Evolutionary conservation across 2,888 invertebrate genomes (phyloP).

Genomic region (Ethmia dodecea): DNA sequence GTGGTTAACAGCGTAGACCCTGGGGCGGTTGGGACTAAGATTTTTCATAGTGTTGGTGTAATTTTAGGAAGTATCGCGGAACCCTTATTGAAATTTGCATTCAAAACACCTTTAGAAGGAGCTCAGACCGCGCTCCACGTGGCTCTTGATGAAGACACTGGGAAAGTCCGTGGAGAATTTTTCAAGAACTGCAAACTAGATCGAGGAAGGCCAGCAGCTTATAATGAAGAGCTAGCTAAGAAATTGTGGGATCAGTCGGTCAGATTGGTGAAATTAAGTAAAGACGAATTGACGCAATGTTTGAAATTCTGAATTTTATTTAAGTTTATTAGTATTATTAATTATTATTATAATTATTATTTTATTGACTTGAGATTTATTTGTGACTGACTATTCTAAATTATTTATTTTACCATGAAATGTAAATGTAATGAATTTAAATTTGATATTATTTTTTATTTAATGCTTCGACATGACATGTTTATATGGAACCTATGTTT

Average conservation of each 20-base stretch:
- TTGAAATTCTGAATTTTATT: no score
- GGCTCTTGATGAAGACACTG: slow-evolving; percentile 82
- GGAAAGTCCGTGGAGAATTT: slow-evolving; percentile 81
- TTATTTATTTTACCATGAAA: no score
- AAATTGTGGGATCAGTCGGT: slow-evolving; percentile 88
- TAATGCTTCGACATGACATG: no score
- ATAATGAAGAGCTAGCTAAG: slow-evolving; percentile 80
- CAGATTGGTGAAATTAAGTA: slow-evolving; percentile 77
- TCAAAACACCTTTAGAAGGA: slow-evolving; percentile 84
- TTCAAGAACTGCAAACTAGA: slow-evolving; percentile 83
- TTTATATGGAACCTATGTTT: no score
- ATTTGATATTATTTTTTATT: no score
- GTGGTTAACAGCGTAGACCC: slow-evolving; percentile 87
- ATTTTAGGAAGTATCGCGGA: slow-evolving; percentile 48
- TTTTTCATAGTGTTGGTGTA: slow-evolving; percentile 75
- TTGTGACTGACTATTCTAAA: no score
- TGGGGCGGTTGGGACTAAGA: slow-evolving; percentile 84
- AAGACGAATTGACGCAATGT: slow-evolving; percentile 33
- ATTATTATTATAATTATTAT: no score
- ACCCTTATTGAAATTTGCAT: slow-evolving; percentile 25
- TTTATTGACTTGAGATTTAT: no score
- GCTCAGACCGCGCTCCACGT: slow-evolving; percentile 85
- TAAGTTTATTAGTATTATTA: no score
- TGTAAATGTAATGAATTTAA: no score
- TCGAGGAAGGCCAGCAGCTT: slow-evolving; percentile 70